Evolutionary conservation across 2,113 vertebrate genomes (phyloP).

Genomic region (Garra rufa): DNA sequence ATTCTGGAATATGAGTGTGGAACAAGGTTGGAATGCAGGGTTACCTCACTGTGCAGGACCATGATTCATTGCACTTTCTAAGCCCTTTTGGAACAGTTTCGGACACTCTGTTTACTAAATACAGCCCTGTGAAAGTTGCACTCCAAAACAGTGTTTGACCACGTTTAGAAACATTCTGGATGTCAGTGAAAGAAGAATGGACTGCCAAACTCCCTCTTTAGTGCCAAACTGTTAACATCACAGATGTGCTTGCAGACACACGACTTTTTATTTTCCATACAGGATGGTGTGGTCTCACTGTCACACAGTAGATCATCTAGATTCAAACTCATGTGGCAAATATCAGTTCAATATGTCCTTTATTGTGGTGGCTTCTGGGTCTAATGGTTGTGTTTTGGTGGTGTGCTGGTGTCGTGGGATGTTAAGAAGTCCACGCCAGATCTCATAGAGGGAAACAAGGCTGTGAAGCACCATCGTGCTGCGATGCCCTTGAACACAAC

Average conservation of each 20-base stretch:
- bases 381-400: background rate
- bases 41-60: slow-evolving; percentile 37
- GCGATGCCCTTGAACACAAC: slow-evolving; percentile 50
- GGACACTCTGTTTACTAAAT: slow-evolving; percentile 23
- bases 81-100: slow-evolving; percentile 28
- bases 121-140: background rate
- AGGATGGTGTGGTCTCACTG: background rate
- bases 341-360: slow-evolving; percentile 5
- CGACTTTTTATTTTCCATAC: slow-evolving; percentile 5
- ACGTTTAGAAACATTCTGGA: background rate
- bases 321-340: background rate
- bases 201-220: background rate
- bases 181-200: slow-evolving; percentile 9
- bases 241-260: slow-evolving; percentile 21
- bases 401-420: background rate
- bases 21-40: slow-evolving; percentile 40
- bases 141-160: slow-evolving; percentile 18
- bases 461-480: background rate
- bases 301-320: slow-evolving; percentile 22
- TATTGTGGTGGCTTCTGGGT: slow-evolving; percentile 1
- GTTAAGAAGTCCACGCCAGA: background rate
- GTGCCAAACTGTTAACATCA: slow-evolving; percentile 38
- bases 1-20: slow-evolving; percentile 51
- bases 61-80: slow-evolving; percentile 20
- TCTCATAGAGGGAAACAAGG: background rate